Evolutionary conservation across 2,888 invertebrate species (phyloP).

Genomic region (Melipona beecheii): DNA sequence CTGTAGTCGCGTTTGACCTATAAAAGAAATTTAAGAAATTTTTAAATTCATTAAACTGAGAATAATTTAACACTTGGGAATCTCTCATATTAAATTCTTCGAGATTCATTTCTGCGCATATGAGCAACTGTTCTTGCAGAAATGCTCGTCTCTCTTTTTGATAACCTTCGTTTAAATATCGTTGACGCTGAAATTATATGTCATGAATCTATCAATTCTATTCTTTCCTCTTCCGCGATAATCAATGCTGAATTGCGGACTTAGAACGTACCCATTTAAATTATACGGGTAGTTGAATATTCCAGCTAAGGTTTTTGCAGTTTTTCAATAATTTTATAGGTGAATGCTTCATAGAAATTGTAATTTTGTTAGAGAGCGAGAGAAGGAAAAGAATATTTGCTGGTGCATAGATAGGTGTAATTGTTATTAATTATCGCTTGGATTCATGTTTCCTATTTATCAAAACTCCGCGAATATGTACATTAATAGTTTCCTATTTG

Average conservation of each 20-base stretch:
- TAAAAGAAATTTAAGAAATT: background rate
- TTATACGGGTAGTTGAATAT: slow-evolving; percentile 19
- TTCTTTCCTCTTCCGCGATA: slow-evolving; percentile 51
- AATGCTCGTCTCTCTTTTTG: slow-evolving; percentile 19
- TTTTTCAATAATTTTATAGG: background rate
- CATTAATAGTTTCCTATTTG: background rate
- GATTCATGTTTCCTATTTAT: slow-evolving; percentile 37
- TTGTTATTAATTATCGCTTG: slow-evolving; percentile 21
- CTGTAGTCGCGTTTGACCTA: background rate
- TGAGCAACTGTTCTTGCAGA: slow-evolving; percentile 19
- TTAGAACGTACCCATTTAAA: background rate
- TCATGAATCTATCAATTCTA: slow-evolving; percentile 54
- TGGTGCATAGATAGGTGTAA: slow-evolving; percentile 38
- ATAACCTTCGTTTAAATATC: slow-evolving; percentile 57
- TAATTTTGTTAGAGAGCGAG: slow-evolving; percentile 20
- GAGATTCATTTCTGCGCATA: background rate
- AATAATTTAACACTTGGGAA: background rate
- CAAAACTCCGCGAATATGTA: slow-evolving; percentile 25
- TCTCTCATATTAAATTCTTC: background rate
- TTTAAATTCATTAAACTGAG: background rate
- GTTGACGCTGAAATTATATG: slow-evolving; percentile 62
- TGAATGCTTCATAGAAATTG: slow-evolving; percentile 20
- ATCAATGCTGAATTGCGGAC: slow-evolving; percentile 30
- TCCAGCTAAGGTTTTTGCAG: background rate
- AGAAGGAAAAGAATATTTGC: background rate